Base-by-base conservation (phyloP, 2,113 vertebrate species). In the Eonycteris spelaea region DNA sequence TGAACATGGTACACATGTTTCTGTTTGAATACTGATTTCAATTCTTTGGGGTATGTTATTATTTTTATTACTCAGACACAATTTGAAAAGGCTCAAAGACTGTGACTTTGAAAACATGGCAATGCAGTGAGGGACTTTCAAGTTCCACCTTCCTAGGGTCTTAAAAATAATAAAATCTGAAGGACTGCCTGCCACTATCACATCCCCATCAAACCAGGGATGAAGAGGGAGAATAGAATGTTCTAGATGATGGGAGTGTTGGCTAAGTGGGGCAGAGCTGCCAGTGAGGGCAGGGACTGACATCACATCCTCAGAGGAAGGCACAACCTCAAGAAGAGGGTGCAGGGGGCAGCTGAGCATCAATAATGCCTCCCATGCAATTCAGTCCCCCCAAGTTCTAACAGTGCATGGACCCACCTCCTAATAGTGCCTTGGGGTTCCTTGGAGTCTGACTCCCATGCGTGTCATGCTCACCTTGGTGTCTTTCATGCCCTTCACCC, bases 1-100 rank as follows among this genome's bases (percentile, higher is more conserved):
- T 22, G 48, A 26, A 26, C 61, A 0, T 1, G 19, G 38, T 3
- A 2, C 3, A 6, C n/a, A 1, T 2, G 4, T 21, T 51, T 45
- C 40, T 75, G 53, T 61, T 14, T 70, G 63, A 77, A 68, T 3
- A 14, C 18, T 24, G 22, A 38, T 18, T 78, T 57, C 22, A 33
- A 0, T 28, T 21, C 45, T 38, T 24, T 19, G 16, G 63, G n/a
- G 63, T 3, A 8, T 14, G 28, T 40, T 51, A 15, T 12, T 48
- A 13, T 30, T 35, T 63, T 40, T 18, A 38, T 43, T 5, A 15
- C 51, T 48, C 38, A 45, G 71, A 8, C 0, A 0, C 33, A 26
- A 12, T 22, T 16, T 22, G 48, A 12, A 55, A 53, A 61, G 8
- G 26, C n/a, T 74, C 28, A 3, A 57, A 26, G 35, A 48, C n/a